Base-by-base conservation (phyloP, 2,113 vertebrate species). In the Seriola quinqueradiata region DNA sequence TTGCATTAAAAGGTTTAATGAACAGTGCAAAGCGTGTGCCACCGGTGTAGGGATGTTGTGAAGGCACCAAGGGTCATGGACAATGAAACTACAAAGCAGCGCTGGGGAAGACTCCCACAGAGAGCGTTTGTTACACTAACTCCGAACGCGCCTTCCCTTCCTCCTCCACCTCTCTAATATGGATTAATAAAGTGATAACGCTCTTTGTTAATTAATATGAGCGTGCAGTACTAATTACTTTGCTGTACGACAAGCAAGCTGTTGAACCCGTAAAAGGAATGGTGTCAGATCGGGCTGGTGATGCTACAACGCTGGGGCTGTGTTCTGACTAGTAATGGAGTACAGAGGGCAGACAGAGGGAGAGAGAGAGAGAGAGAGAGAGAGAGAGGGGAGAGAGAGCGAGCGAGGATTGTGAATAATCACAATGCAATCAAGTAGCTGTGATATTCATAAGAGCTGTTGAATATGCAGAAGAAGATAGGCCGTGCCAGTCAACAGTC, bases 181-280 rank as follows among this genome's bases (percentile, higher is more conserved):
- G 90, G 96, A 97, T 99, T 98, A 98, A 98, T 98, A 98, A 97
- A 97, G 93, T 91, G 95, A 96, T 97, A 98, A 96, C 97, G 96
- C 95, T 97, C 95, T 96, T 95, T 95, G 96, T 97, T 98, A 97
- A 97, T 98, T 98, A 98, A 98, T 98, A 97, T 95, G 95, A 96
- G 95, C 96, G 94, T 96, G 96, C 95, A 92, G 95, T 95, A 96
- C 97, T 97, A 98, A 98, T 99, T 98, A 96, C 95, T 94, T 85
- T 91, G 94, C 95, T 96, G 94, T 95, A 96, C 94, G 96, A 97
- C 95, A 97, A 97, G 95, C 92, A 90, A 93, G 94, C 95, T 94
- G 92, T 94, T 95, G 95, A 96, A 95, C 94, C 93, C 93, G 84
- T 90, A 92, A 92, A 92, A 92, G 89, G 86, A 92, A 87, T 48